Conservation (phyloP, 2,797 vertebrate species). For the Mareca strepera region DNA sequence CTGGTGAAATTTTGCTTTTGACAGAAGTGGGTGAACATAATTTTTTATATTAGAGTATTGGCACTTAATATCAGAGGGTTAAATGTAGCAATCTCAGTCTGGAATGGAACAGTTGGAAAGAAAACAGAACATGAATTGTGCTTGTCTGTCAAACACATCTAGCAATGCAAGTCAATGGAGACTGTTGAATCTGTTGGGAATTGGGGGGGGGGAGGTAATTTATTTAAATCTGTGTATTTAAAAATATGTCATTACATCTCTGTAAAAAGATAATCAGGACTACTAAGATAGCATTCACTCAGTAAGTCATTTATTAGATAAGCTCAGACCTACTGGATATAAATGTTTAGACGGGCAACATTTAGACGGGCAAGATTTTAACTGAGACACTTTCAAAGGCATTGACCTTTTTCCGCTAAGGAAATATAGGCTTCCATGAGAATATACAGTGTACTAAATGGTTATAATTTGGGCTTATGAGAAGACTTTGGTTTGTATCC, state of each 20-base stretch:
- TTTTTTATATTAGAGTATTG: neutral
- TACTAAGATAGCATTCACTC: neutral
- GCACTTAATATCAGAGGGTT: neutral
- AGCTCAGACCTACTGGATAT: neutral
- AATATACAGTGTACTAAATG: neutral
- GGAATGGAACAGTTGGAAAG: neutral
- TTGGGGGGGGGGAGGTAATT: neutral
- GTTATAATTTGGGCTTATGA: neutral
- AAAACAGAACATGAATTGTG: neutral
- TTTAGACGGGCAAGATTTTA: neutral
- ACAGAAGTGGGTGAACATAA: rapidly evolving
- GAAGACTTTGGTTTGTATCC: neutral
- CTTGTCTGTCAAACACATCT: neutral
- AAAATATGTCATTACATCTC: neutral
- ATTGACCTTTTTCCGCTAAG: neutral
- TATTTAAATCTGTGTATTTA: neutral
- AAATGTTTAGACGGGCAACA: neutral
- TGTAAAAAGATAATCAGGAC: neutral
- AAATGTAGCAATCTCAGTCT: neutral
- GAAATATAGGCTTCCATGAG: neutral
- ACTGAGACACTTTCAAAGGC: neutral
- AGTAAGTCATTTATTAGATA: neutral
- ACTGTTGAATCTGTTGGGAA: neutral
- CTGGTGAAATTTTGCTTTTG: neutral
- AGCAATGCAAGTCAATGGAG: neutral